Conservation (phyloP, 2,888 invertebrate genomes). For the Hyles lineata region DNA sequence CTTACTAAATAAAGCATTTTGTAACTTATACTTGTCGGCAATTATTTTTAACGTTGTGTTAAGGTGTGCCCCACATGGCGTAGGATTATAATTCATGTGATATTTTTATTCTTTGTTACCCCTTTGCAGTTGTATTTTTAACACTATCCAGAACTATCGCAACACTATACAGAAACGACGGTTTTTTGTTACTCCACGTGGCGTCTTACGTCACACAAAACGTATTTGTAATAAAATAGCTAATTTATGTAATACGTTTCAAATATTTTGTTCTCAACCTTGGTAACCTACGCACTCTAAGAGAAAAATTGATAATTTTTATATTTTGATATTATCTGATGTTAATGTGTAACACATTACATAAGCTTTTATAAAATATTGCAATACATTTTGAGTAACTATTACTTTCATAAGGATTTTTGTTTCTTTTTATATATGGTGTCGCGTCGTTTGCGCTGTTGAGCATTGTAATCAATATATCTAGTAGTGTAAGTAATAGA, state of each 20-base stretch:
- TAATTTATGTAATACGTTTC: not conserved
- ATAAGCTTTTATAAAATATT: no score
- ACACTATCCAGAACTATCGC: not conserved
- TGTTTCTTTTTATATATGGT: no score
- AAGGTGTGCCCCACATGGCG: not conserved
- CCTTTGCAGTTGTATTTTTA: not conserved
- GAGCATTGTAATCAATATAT: no score
- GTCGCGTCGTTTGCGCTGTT: no score
- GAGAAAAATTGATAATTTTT: not conserved
- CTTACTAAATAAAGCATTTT: conserved; percentile 14
- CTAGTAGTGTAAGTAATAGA: no score
- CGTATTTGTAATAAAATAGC: not conserved
- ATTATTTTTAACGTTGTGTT: conserved; percentile 6
- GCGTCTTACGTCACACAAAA: not conserved
- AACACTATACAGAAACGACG: conserved; percentile 39
- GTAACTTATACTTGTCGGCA: not conserved
- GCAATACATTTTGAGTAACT: no score
- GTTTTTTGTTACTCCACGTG: conserved; percentile 42
- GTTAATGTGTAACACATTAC: no score
- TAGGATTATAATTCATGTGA: not conserved
- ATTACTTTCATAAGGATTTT: no score
- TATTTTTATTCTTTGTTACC: not conserved
- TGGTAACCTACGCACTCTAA: not conserved
- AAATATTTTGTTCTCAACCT: not conserved
- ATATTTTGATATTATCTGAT: no score